A percentile compares a stretch with the other conserved stretches of the same genome.
phyloP scores from a whole-genome alignment of 2,888 invertebrate species.

The Oligia strigilis region DNA sequence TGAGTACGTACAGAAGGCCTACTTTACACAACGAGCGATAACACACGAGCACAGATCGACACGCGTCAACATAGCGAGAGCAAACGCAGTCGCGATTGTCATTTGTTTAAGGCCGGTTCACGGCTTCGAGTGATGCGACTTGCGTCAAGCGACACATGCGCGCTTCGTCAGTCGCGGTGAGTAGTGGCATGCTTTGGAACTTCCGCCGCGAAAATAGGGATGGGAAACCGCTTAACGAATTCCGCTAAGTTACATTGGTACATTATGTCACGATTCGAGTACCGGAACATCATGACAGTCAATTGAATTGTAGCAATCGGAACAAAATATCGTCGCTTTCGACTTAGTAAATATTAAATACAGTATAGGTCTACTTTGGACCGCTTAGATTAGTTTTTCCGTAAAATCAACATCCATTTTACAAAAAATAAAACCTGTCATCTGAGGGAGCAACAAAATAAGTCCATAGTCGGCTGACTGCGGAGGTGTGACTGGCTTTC shows the following conservation, averaged over 20 bases:
- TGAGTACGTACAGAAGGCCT: constrained; percentile 4
- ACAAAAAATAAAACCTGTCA: too few species aligned
- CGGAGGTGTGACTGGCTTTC: not conserved
- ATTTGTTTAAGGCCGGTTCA: not conserved
- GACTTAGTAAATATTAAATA: not conserved
- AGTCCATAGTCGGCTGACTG: not conserved
- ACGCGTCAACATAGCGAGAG: not conserved
- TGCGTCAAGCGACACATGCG: too few species aligned
- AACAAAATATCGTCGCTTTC: not conserved
- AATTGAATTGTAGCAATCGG: not conserved
- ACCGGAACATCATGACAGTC: not conserved
- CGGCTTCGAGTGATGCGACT: not conserved
- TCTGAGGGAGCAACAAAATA: not conserved
- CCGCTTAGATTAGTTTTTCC: too few species aligned
- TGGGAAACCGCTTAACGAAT: not conserved
- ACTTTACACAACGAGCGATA: not conserved
- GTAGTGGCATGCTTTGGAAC: too few species aligned
- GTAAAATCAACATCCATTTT: too few species aligned
- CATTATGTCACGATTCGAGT: not conserved
- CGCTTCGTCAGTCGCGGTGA: too few species aligned
- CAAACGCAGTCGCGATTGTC: too few species aligned
- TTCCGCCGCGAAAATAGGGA: not conserved
- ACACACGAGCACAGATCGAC: not conserved
- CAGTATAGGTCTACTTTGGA: too few species aligned
- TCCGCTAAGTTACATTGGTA: not conserved